Base-by-base conservation (phyloP, 1,140 invertebrate genomes). In the Aphelenchoides fujianensis region DNA sequence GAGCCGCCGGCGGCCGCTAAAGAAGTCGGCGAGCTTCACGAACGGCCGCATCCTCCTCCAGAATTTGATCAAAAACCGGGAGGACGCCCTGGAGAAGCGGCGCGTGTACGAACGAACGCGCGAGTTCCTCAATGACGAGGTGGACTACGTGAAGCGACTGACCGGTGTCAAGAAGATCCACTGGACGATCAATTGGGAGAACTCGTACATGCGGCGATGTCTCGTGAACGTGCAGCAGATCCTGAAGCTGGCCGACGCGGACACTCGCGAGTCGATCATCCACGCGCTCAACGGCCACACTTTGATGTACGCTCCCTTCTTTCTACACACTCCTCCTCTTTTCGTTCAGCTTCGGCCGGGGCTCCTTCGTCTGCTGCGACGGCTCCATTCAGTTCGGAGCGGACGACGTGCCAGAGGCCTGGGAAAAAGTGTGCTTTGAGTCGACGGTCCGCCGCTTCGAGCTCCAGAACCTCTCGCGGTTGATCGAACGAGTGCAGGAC, bases 311-410 rank as follows among this genome's bases (percentile, higher is more conserved):
- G 69, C 31, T 69, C 23, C 0, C 34, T 3, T 41, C 23, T 27
- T 74, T 37, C 2, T 37, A 28, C 0, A 7, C 19, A 19, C 16
- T 19, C 41, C 7, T n/a, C n/a, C n/a, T n/a, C n/a, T n/a, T n/a
- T 31, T 12, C n/a, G 27, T 28, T n/a, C 53, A 78, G 79, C 19
- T 80, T 78, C 32, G 76, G 76, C 1, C 62, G 76, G n/a, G 79
- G 76, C 5, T 76, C 78, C 7, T 57, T 62, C 48, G 48, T 78
- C 48, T 78, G 76, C 34, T 81, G 78, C 63, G 70, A 78, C 31
- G 76, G 76, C 9, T 81, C 78, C 7, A 36, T 78, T 5, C 76
- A 78, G 64, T 78, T 78, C 57, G 76, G 76, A 55, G 79, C 79
- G 27, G 76, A 78, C 37, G 76, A 78, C 48, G 79, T 78, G 1